These are phyloP conservation scores for Rhodeus uyekii DNA, from an alignment of 2,797 vertebrate species.

Conservation along the genomic window DNA sequence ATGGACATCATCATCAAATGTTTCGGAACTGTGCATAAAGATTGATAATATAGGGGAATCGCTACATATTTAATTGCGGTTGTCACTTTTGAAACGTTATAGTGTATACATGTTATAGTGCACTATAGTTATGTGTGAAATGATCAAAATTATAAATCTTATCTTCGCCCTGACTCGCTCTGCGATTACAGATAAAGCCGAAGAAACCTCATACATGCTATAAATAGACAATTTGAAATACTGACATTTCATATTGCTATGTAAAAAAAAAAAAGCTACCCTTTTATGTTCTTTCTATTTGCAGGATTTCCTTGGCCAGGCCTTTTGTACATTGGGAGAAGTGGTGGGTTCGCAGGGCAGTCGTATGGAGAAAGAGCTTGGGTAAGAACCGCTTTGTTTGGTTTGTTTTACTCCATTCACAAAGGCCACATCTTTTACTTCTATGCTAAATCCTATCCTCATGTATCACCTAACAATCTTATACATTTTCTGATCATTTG, in stretches of 20 bases:
- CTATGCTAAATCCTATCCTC: background rate
- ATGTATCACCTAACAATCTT: background rate
- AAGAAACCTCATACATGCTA: background rate
- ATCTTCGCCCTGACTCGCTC: background rate
- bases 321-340: constrained; percentile 91
- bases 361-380: constrained; percentile 88
- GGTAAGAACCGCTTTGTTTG: constrained; percentile 78
- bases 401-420: background rate
- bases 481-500: background rate
- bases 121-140: background rate
- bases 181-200: background rate
- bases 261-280: background rate
- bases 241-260: background rate
- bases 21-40: background rate
- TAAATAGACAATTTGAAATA: background rate
- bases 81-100: background rate
- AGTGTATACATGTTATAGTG: background rate
- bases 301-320: constrained; percentile 97
- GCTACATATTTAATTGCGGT: background rate
- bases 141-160: background rate
- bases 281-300: constrained; percentile 41
- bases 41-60: background rate
- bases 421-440: background rate
- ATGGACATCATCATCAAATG: background rate
- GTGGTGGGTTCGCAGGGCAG: constrained; percentile 94